Evolutionary conservation across 2,797 vertebrate species (phyloP), one percentile per base, ranked within the genome.

Genomic region (Merluccius polli): DNA sequence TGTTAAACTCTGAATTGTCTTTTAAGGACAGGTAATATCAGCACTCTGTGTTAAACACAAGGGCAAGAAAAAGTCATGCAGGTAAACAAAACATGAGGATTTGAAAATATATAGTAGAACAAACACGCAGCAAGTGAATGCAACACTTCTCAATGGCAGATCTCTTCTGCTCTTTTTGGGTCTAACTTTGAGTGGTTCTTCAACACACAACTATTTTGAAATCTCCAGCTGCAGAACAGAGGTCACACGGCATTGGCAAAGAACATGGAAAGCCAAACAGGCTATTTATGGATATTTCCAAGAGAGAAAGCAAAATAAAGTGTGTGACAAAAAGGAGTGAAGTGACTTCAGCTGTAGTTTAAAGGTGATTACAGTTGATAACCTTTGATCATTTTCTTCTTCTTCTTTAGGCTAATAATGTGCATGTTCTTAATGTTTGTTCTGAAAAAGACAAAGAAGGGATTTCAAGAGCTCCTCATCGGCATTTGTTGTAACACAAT

Each of bases 101-200:
- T n/a, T n/a, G n/a, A n/a, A n/a, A n/a, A n/a, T n/a, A n/a, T n/a
- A n/a, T n/a, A n/a, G n/a, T n/a, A n/a, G n/a, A n/a, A n/a, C n/a
- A n/a, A n/a, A n/a, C n/a, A n/a, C n/a, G n/a, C n/a, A n/a, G n/a
- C n/a, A n/a, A n/a, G n/a, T n/a, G n/a, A n/a, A n/a, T n/a, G n/a
- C n/a, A n/a, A n/a, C n/a, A n/a, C n/a, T n/a, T n/a, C n/a, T n/a
- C n/a, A n/a, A n/a, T n/a, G n/a, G n/a, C n/a, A n/a, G 41, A 16
- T 4, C 44, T 52, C 18, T 52, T 18, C 44, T 18, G 18, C 44
- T 52, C 44, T n/a, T 52, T 52, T 52, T 52, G 18, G n/a, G n/a
- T 18, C 48, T 52, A 0, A 63, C 52, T 91, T 90, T 79, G 86
- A 89, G 83, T 80, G 82, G 29, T 76, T 84, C 79, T 88, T 82